Conservation (phyloP, 2,113 vertebrate species). For the Catharus fuscescens region DNA sequence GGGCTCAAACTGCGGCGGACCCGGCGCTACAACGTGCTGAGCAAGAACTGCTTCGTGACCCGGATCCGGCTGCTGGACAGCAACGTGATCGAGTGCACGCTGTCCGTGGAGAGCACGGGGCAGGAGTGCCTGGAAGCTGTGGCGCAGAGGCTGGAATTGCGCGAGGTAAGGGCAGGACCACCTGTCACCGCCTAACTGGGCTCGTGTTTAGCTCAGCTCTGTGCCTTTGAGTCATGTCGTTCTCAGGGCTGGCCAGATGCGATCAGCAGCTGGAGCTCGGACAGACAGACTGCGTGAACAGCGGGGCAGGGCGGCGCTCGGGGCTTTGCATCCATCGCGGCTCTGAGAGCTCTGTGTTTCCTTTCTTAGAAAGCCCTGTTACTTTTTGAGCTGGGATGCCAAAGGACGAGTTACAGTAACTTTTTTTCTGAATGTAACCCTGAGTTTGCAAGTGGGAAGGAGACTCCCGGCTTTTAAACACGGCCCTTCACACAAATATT, state of each 20-base stretch:
- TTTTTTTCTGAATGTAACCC: not conserved
- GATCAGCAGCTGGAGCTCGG: not conserved
- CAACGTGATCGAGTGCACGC: conserved; percentile 92
- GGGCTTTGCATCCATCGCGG: not conserved
- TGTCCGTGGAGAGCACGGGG: conserved; percentile 94
- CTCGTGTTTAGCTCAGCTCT: not conserved
- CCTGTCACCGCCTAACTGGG: not conserved
- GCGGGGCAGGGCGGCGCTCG: not conserved
- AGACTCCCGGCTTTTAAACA: not conserved
- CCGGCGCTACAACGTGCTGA: conserved; percentile 94
- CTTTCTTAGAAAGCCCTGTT: not conserved
- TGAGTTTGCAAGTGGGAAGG: not conserved
- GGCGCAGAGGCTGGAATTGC: conserved; percentile 91
- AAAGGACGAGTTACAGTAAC: not conserved
- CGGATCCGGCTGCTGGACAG: conserved; percentile 91
- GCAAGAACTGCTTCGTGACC: conserved; percentile 97
- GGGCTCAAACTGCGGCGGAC: conserved; percentile 91
- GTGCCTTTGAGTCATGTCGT: not conserved
- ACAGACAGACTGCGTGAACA: not conserved
- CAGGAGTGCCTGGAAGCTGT: conserved; percentile 96
- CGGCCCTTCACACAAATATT: not conserved
- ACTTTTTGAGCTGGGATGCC: not conserved
- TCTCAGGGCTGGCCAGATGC: not conserved
- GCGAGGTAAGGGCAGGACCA: conserved; percentile 82
- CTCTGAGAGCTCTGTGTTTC: not conserved